Evolutionary conservation across 2,113 vertebrate genomes (phyloP).

Genomic region (Passer domesticus): DNA sequence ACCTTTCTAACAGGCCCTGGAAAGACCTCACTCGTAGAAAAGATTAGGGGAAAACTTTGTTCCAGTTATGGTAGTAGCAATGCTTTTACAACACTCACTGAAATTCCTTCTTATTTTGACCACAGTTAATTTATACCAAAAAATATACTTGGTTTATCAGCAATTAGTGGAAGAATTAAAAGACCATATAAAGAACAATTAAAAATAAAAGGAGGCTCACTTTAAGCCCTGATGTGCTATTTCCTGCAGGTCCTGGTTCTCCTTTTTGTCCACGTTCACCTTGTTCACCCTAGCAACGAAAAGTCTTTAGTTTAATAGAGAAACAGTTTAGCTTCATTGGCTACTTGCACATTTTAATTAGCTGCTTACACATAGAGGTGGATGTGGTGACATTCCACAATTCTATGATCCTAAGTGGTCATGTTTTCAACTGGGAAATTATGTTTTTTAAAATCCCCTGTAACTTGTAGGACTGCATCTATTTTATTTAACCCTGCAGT

Average conservation of each 20-base stretch:
- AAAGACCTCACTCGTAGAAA: neutral
- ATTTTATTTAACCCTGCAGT: neutral
- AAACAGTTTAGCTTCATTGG: neutral
- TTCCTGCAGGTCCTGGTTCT: constrained; percentile 67
- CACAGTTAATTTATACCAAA: neutral
- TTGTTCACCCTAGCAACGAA: constrained; percentile 58
- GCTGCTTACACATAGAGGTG: neutral
- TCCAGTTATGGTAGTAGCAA: neutral
- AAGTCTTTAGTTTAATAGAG: neutral
- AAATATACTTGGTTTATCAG: neutral
- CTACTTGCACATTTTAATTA: neutral
- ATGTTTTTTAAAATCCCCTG: neutral
- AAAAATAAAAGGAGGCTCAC: constrained; percentile 60
- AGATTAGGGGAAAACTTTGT: neutral
- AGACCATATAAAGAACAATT: neutral
- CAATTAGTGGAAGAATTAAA: neutral
- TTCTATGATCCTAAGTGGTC: neutral
- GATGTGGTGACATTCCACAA: neutral
- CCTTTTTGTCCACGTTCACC: constrained; percentile 65
- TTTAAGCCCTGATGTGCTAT: constrained; percentile 76
- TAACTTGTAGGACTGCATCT: neutral
- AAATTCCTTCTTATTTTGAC: neutral
- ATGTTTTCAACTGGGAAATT: neutral
- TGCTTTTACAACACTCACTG: neutral
- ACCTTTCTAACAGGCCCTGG: neutral